Evolutionary conservation across 2,797 vertebrate genomes (phyloP), one percentile per base, ranked within the genome.

Genomic region (Hyperoplus lanceolatus): DNA sequence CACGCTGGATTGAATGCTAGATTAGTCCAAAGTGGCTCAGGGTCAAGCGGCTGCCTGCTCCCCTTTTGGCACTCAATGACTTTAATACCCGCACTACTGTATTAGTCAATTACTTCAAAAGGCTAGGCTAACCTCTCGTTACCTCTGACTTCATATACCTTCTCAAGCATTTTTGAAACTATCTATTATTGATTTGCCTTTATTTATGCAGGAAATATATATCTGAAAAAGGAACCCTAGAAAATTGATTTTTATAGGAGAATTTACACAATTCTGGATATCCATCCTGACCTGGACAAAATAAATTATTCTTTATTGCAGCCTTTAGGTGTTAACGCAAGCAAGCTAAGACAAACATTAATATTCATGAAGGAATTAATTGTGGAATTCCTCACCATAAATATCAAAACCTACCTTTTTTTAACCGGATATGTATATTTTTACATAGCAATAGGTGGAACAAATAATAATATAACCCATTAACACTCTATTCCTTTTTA

Each of bases 1-100:
- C 98, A 99, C 96, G 97, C 97, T 98, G 98, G 97, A 98, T 98
- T 99, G 98, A 99, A 99, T 99, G 97, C 97, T 97, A 99, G 98
- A 99, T 99, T 99, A 99, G 97, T 97, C 96, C 97, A 97, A 99
- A 99, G 97, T 99, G 97, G 97, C 97, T 99, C 95, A 96, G 96
- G 97, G 98, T 99, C 98, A 99, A 97, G 96, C 97, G 95, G 96
- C 97, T 97, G 96, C 96, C 96, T 98, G 97, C 97, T 98, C 97
- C 96, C 29, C 97, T 97, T 98, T 98, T 98, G 97, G 97, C 96
- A 97, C 96, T 97, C 96, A 96, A 97, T 97, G 97, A 98, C 97
- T 99, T 97, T 99, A 99, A 99, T 98, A 98, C 97, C 96, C 92
- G 89, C 92, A 88, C 96, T 96, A 97, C 97, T 97, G 97, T 98